These are phyloP conservation scores for Axis porcinus DNA, from an alignment of 2,113 vertebrate species.

Conservation along the genomic window DNA sequence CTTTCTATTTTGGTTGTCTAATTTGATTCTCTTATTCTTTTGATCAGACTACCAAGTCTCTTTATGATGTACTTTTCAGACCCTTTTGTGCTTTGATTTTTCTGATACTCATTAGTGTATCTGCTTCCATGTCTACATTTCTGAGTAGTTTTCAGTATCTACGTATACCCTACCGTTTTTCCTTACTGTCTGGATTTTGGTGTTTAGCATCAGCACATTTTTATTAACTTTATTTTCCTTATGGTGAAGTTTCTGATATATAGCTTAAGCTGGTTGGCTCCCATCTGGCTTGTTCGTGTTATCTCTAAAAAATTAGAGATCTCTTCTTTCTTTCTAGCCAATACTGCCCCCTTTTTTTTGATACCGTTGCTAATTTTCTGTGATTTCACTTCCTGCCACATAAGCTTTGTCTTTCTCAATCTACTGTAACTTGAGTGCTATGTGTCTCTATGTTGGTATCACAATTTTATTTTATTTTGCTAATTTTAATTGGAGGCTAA, in stretches of 20 bases:
- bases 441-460: neutral
- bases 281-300: accelerated
- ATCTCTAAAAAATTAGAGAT: neutral
- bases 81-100: neutral
- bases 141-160: neutral
- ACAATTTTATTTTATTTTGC: too few relatives aligned
- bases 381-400: neutral
- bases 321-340: neutral
- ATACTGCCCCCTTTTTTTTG: neutral
- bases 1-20: neutral
- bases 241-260: neutral
- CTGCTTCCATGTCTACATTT: neutral
- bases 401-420: neutral
- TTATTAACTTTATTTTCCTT: neutral
- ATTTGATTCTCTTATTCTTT: neutral
- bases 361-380: neutral
- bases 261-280: neutral
- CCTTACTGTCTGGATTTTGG: neutral
- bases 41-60: neutral
- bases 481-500: too few relatives aligned
- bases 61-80: accelerated
- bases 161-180: neutral
- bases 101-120: neutral
- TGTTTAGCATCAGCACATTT: neutral
- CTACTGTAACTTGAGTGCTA: neutral